Conservation (phyloP, 2,888 invertebrate species). For the Cephus pulcher region DNA sequence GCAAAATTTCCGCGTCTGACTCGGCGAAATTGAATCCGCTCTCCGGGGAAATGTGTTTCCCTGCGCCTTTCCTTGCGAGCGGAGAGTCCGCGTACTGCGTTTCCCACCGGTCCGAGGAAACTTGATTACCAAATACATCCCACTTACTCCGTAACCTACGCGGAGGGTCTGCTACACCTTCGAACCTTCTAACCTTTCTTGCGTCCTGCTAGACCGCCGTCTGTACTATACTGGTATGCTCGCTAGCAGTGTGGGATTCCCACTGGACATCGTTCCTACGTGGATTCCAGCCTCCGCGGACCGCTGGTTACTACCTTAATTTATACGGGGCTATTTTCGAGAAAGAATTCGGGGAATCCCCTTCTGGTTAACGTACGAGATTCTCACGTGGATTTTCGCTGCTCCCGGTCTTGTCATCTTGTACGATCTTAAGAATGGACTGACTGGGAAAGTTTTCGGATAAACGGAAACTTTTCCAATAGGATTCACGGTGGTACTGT, state of each 20-base stretch:
- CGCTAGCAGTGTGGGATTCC: background rate
- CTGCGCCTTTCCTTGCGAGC: slow-evolving; percentile 39
- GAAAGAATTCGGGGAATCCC: background rate
- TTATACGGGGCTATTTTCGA: background rate
- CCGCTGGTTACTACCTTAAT: background rate
- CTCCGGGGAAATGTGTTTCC: slow-evolving; percentile 54
- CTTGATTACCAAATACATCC: slow-evolving; percentile 38
- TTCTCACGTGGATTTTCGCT: background rate
- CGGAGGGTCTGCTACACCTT: background rate
- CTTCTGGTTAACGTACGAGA: background rate
- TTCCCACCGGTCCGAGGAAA: slow-evolving; percentile 28
- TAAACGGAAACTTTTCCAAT: background rate
- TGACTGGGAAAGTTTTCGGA: background rate
- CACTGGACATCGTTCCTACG: background rate
- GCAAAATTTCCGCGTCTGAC: slow-evolving; percentile 50
- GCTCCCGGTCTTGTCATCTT: background rate
- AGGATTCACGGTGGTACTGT: background rate
- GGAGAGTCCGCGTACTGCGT: slow-evolving; percentile 29
- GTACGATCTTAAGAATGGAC: background rate
- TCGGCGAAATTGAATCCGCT: slow-evolving; percentile 56
- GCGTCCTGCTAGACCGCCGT: background rate
- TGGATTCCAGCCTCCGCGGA: background rate
- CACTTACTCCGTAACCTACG: background rate
- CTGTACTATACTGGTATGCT: background rate
- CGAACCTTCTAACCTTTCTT: background rate